These are phyloP conservation scores for Vanessa atalanta DNA, from an alignment of 1,140 invertebrate genomes.

Conservation along the genomic window DNA sequence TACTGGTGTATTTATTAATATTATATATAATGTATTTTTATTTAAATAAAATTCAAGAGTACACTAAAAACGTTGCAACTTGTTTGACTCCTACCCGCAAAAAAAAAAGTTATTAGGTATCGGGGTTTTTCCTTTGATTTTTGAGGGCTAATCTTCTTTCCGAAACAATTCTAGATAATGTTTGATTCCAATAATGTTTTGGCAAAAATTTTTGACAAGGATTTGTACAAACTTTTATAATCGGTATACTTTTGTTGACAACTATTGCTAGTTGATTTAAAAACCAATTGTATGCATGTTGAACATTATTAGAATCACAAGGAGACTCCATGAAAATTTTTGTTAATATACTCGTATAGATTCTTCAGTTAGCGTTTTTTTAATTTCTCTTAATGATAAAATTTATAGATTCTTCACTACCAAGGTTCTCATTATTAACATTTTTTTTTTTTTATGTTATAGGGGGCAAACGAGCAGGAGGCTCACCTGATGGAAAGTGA, in stretches of 20 bases:
- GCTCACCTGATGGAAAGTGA: too few relatives aligned
- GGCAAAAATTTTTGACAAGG: slow-evolving; percentile 12
- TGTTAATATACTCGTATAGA: slow-evolving; percentile 8
- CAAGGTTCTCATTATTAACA: slow-evolving; percentile 22
- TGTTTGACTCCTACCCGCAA: too few relatives aligned
- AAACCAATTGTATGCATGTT: slow-evolving; percentile 16
- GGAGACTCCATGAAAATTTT: slow-evolving; percentile 5
- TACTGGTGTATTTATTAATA: too few relatives aligned
- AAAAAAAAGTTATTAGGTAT: too few relatives aligned
- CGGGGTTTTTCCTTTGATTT: too few relatives aligned
- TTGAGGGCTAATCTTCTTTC: too few relatives aligned
- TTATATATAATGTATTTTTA: too few relatives aligned
- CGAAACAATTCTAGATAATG: too few relatives aligned
- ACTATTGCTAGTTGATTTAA: slow-evolving; percentile 12
- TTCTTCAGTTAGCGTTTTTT: slow-evolving; percentile 16
- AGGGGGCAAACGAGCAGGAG: too few relatives aligned
- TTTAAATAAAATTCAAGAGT: too few relatives aligned
- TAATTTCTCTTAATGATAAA: slow-evolving; percentile 14
- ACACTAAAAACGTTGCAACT: too few relatives aligned
- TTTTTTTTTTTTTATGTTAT: too few relatives aligned
- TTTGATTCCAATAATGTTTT: slow-evolving; percentile 17
- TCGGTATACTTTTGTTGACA: slow-evolving; percentile 12
- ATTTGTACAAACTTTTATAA: slow-evolving; percentile 3
- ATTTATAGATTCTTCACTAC: slow-evolving; percentile 10
- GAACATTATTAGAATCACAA: slow-evolving; percentile 9